phyloP scores from a whole-genome alignment of 1,140 invertebrate species.

The Glossosoma conforme region DNA sequence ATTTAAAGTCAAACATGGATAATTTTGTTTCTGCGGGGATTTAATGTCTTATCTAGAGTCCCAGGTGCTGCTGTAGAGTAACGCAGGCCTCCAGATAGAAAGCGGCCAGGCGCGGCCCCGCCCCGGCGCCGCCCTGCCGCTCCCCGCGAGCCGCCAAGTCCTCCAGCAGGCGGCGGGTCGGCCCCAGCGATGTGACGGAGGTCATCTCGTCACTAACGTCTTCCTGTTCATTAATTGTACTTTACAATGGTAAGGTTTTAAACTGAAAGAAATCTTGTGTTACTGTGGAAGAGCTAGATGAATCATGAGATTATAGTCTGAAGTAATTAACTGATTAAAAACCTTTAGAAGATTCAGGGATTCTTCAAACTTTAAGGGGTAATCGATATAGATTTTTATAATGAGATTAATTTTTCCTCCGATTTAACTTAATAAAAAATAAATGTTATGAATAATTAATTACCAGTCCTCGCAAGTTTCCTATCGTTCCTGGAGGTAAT shows the following conservation, averaged over 20 bases:
- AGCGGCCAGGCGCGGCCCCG: conserved; percentile 11
- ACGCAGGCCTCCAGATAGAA: conserved; percentile 22
- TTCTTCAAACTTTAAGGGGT: not conserved
- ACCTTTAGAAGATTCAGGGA: not conserved
- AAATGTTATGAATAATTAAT: conserved; percentile 33
- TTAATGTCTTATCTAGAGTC: conserved; percentile 7
- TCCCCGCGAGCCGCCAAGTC: conserved; percentile 12
- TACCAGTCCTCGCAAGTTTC: conserved; percentile 68
- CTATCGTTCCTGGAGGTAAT: conserved; percentile 61
- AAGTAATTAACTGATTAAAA: too few relatives aligned
- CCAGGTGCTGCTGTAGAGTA: conserved; percentile 9
- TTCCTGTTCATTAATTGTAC: conserved; percentile 7
- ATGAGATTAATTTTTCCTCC: not conserved
- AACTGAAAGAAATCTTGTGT: too few relatives aligned
- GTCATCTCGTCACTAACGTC: conserved; percentile 20
- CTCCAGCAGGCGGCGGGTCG: conserved; percentile 13
- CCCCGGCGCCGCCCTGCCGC: conserved; percentile 1
- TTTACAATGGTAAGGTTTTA: not conserved
- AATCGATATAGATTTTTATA: not conserved
- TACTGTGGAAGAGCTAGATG: conserved; percentile 1
- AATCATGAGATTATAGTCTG: too few relatives aligned
- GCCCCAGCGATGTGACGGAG: conserved; percentile 16
- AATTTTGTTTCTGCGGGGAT: too few relatives aligned
- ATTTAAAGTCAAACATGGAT: too few relatives aligned
- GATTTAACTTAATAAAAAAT: not conserved